Conservation (phyloP, 2,113 vertebrate species). For the Pachycephala philippinensis region DNA sequence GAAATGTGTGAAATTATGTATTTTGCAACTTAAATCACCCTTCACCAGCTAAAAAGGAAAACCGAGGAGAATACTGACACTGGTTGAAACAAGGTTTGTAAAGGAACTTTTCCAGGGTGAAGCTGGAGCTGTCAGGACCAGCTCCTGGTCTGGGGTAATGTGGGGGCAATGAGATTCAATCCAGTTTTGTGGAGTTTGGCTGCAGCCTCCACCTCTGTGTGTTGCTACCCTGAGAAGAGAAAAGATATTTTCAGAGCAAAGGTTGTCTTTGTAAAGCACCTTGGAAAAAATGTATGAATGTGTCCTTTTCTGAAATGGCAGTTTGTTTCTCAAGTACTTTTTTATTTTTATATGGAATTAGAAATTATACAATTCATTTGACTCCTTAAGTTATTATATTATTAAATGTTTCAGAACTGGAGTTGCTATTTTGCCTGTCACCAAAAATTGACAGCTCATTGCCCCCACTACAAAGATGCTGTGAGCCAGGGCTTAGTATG, state of each 20-base stretch:
- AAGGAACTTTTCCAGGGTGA: not conserved
- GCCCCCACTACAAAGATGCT: not conserved
- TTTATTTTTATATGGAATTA: not conserved
- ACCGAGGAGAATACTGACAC: not conserved
- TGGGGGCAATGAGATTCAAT: not conserved
- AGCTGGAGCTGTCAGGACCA: not conserved
- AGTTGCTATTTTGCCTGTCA: not conserved
- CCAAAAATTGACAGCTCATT: not conserved
- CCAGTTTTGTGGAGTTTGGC: not conserved
- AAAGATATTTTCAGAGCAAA: constrained; percentile 3
- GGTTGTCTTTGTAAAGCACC: not conserved
- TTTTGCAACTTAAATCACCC: not conserved
- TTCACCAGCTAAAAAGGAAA: not conserved
- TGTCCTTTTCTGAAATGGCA: not conserved
- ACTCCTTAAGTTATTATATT: not conserved
- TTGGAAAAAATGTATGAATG: not conserved
- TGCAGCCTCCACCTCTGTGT: not conserved
- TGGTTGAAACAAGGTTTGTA: not conserved
- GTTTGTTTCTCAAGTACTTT: not conserved
- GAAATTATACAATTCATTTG: not conserved
- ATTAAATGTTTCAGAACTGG: constrained; percentile 1
- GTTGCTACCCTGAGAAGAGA: not conserved
- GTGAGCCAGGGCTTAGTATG: not conserved
- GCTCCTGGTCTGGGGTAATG: not conserved
- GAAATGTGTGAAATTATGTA: not conserved